Conservation (phyloP, 2,797 vertebrate species). For the Pempheris klunzingeri region DNA sequence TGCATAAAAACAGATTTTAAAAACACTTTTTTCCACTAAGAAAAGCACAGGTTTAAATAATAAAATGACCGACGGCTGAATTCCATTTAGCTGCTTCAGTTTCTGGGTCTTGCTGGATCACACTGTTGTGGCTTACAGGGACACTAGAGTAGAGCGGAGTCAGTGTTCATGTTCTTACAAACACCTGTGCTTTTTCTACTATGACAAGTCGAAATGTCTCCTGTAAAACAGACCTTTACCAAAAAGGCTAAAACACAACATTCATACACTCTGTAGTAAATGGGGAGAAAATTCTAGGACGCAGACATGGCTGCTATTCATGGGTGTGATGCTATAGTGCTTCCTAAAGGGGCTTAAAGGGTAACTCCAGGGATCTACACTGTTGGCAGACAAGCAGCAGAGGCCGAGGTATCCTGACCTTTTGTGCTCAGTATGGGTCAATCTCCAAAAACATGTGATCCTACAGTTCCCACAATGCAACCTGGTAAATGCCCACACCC, state of each 20-base stretch:
- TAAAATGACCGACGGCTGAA: not conserved
- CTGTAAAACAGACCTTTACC: not conserved
- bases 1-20: not conserved
- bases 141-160: not conserved
- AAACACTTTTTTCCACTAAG: not conserved
- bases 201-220: not conserved
- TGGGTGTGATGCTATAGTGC: not conserved
- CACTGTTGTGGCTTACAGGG: not conserved
- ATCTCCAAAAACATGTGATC: not conserved
- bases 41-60: not conserved
- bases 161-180: not conserved
- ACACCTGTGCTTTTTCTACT: not conserved
- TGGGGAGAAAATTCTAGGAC: not conserved
- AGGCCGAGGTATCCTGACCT: not conserved
- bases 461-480: conserved; percentile 3
- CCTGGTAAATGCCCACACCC: not conserved
- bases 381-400: not conserved
- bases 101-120: not conserved
- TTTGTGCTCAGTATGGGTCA: not conserved
- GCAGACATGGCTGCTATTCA: not conserved
- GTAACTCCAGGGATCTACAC: not conserved
- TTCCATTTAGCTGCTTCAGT: not conserved
- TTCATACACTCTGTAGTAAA: not conserved
- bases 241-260: too few species aligned
- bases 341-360: too few species aligned